These are phyloP conservation scores for Oscheius sp. DNA, from an alignment of 1,140 invertebrate genomes.

Conservation along the genomic window DNA sequence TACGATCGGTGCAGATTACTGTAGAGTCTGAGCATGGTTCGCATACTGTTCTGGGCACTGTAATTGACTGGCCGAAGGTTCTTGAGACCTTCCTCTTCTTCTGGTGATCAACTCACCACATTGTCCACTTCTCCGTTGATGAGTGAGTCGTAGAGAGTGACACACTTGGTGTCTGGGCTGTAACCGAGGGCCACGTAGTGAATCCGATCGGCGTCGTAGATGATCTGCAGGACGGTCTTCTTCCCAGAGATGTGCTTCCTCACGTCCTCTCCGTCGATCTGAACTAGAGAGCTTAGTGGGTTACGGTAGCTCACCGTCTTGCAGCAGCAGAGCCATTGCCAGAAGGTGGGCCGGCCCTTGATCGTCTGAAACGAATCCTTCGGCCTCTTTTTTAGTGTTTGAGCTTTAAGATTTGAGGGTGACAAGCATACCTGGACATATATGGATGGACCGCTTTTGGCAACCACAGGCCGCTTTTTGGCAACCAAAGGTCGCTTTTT, in stretches of 20 bases:
- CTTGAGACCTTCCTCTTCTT: no score
- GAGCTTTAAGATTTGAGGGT: no score
- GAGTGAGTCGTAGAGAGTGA: slow-evolving; percentile 1
- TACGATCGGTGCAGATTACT: no score
- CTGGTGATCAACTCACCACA: neutral
- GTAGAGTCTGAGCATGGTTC: no score
- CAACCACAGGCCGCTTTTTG: no score
- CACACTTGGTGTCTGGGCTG: neutral
- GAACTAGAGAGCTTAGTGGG: neutral
- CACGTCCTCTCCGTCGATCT: neutral
- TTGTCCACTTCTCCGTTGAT: neutral
- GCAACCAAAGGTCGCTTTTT: no score
- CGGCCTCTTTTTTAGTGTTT: no score
- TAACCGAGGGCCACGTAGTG: neutral
- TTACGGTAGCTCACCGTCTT: neutral
- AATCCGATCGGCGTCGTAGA: neutral
- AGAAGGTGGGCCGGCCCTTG: neutral
- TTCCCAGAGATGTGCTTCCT: neutral
- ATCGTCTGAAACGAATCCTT: no score
- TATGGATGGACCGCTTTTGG: no score
- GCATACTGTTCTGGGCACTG: no score
- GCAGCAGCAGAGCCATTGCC: neutral
- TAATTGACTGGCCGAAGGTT: no score
- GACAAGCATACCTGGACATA: no score
- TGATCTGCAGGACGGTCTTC: neutral